Conservation (phyloP, 2,888 invertebrate species). For the Chaetoderma sp. region DNA sequence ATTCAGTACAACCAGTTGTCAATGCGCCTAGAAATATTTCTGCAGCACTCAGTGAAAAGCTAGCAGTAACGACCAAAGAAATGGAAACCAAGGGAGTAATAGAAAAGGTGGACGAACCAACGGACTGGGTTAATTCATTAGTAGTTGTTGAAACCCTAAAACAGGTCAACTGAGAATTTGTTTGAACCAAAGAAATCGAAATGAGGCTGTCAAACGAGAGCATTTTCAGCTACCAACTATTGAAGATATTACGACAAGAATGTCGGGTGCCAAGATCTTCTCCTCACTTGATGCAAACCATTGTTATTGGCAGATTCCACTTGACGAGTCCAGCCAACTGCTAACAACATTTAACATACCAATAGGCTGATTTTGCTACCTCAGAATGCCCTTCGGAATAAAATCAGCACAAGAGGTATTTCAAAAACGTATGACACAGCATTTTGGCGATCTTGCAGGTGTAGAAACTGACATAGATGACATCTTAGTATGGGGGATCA, state of each 20-base stretch:
- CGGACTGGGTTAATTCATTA: slow-evolving; percentile 15
- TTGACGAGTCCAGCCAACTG: background rate
- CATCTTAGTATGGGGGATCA: slow-evolving; percentile 15
- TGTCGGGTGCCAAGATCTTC: slow-evolving; percentile 12
- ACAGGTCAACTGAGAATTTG: slow-evolving; percentile 9
- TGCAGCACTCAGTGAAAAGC: slow-evolving; percentile 4
- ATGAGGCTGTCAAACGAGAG: slow-evolving; percentile 4
- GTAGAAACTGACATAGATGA: slow-evolving; percentile 17
- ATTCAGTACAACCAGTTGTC: slow-evolving; percentile 10
- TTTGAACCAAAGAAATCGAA: slow-evolving; percentile 4
- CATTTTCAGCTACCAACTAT: slow-evolving; percentile 24
- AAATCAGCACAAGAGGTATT: slow-evolving; percentile 23
- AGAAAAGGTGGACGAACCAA: slow-evolving; percentile 8
- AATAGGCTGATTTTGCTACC: slow-evolving; percentile 17
- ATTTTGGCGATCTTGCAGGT: slow-evolving; percentile 8
- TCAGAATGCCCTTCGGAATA: slow-evolving; percentile 26
- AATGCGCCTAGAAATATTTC: slow-evolving; percentile 11
- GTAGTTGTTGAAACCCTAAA: slow-evolving; percentile 4
- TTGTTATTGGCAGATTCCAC: background rate
- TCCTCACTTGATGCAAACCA: slow-evolving; percentile 10
- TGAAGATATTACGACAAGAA: slow-evolving; percentile 12
- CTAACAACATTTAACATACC: slow-evolving; percentile 12
- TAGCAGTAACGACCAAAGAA: background rate
- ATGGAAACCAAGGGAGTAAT: slow-evolving; percentile 8
- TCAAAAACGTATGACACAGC: slow-evolving; percentile 11